Evolutionary conservation across 1,140 invertebrate species (phyloP).

Genomic region (Drosophila orosa): DNA sequence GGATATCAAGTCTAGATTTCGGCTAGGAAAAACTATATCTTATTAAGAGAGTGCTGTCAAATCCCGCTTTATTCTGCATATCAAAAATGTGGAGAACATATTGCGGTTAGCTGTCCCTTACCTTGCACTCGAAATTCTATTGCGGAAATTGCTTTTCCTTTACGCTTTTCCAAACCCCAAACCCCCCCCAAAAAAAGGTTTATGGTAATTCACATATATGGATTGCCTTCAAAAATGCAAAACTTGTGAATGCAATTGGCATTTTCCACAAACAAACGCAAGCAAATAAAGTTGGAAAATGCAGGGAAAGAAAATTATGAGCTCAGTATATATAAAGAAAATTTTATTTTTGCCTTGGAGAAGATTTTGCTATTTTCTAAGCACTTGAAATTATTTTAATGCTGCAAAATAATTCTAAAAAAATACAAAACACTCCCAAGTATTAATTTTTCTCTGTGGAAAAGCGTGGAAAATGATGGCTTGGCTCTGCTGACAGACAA

Average conservation of each 20-base stretch:
- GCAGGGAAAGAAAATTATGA: background rate
- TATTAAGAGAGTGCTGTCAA: background rate
- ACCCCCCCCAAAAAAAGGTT: background rate
- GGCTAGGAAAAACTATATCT: background rate
- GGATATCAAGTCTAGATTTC: background rate
- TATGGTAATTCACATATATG: constrained; percentile 4
- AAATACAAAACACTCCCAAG: background rate
- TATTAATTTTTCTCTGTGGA: background rate
- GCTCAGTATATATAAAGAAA: background rate
- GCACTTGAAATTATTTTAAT: background rate
- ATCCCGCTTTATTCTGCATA: background rate
- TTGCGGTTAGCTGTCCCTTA: background rate
- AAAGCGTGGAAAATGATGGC: background rate
- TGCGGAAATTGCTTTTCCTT: constrained; percentile 7
- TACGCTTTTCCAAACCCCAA: background rate
- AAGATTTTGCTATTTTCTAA: background rate
- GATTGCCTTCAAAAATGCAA: constrained; percentile 14
- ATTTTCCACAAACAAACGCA: constrained; percentile 8
- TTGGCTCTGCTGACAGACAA: background rate
- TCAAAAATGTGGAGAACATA: background rate
- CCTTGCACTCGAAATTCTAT: constrained; percentile 1
- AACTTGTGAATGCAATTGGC: constrained; percentile 10
- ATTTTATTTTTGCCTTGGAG: background rate
- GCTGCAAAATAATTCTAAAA: background rate
- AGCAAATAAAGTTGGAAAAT: background rate